Evolutionary conservation across 1,140 invertebrate genomes (phyloP).

Genomic region (Ctenoplectra terminalis): DNA sequence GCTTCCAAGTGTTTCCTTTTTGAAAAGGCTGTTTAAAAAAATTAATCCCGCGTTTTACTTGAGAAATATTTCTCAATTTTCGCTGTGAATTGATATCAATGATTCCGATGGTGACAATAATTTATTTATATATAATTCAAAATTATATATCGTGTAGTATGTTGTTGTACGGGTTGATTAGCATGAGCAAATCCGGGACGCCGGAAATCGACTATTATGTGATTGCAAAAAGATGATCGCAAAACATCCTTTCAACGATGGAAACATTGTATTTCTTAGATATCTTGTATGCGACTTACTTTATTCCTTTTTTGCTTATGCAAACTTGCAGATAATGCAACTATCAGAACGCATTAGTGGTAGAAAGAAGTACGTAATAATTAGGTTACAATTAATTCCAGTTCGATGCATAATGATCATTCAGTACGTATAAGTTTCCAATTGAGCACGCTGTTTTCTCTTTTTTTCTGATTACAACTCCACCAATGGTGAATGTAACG

Average conservation of each 20-base stretch:
- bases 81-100: too few relatives aligned
- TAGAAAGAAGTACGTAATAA: not conserved
- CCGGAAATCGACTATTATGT: conserved; percentile 17
- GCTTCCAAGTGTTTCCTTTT: too few relatives aligned
- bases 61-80: too few relatives aligned
- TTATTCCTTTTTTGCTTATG: not conserved
- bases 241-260: not conserved
- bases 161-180: too few relatives aligned
- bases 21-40: too few relatives aligned
- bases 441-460: not conserved
- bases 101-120: too few relatives aligned
- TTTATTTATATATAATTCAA: not conserved
- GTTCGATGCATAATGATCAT: not conserved
- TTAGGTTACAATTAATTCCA: not conserved
- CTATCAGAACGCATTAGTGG: too few relatives aligned
- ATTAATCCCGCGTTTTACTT: too few relatives aligned
- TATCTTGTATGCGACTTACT: not conserved
- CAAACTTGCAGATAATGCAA: not conserved
- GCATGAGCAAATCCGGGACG: not conserved
- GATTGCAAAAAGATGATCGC: not conserved
- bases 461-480: not conserved
- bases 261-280: not conserved
- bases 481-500: not conserved
- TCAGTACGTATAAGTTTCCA: not conserved
- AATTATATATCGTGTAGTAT: not conserved